A percentile compares a stretch with the other conserved stretches of the same genome.
Evolutionary conservation across 1,140 invertebrate species (phyloP).

Genomic region (Asobara japonica): DNA sequence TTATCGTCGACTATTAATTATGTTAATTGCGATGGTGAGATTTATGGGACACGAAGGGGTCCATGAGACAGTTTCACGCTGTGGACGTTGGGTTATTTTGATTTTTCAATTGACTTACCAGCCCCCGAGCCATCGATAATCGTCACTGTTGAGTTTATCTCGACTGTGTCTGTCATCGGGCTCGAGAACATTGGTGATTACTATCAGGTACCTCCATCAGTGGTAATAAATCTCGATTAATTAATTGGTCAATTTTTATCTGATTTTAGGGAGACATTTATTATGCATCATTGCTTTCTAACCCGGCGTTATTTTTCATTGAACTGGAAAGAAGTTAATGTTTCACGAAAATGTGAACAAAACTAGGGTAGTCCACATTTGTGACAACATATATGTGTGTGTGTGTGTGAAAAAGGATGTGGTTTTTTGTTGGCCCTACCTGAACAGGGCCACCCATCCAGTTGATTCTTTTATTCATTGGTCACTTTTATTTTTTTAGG

Average conservation of each 20-base stretch:
- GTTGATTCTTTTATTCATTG: too few species aligned
- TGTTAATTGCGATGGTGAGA: constrained; percentile 46
- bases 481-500: constrained; percentile 70
- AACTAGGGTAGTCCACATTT: too few species aligned
- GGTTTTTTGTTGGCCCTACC: too few species aligned
- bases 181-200: not conserved
- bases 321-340: too few species aligned
- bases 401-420: too few species aligned
- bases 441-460: too few species aligned
- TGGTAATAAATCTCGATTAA: not conserved
- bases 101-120: constrained; percentile 7
- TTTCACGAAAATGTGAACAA: too few species aligned
- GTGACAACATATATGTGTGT: too few species aligned
- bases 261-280: not conserved
- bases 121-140: not conserved
- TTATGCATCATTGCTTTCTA: not conserved
- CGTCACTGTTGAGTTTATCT: not conserved
- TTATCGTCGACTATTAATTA: constrained; percentile 53
- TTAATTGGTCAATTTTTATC: constrained; percentile 3
- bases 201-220: not conserved
- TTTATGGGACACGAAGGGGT: constrained; percentile 29
- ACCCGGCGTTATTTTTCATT: too few species aligned
- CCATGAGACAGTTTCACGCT: constrained; percentile 4
- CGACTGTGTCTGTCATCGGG: not conserved
- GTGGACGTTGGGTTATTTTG: not conserved